Base-by-base conservation (phyloP, 2,888 invertebrate species). In the Sinotaia quadrata region DNA sequence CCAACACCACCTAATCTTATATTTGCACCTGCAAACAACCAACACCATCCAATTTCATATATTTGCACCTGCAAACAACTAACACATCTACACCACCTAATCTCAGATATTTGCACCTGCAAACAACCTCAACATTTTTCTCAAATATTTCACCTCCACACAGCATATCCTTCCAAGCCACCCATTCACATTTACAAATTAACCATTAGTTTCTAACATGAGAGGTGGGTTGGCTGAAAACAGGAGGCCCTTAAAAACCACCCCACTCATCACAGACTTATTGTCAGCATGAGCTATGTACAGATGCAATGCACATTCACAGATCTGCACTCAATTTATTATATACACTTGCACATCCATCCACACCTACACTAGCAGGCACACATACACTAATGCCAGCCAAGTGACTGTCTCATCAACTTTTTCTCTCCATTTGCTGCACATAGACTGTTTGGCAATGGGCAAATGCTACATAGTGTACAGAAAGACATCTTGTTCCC, bases 381-480 rank as follows among this genome's bases (percentile, higher is more conserved):
- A 21, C 24, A 21, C 21, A 51, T 12, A 21, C 21, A 51, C 2
- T 10, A 15, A 29, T 2, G 27, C 24, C 24, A 8, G 18, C 27
- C 31, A 29, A 7, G 24, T n/a, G 18, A 54, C 24, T 8, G 8
- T 10, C 27, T 29, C 8, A 5, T 24, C 2, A 54, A 7, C 2
- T 29, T 29, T 54, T 18, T 54, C 31, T 54, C 54, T 27, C 18
- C 27, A 24, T 29, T 18, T 54, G 27, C 54, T 29, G 27, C 60
- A 59, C 15, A 47, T 29, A 60, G 8, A 60, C 27, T 29, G 47
- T 60, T 60, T 60, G 60, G 60, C 60, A 60, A 24, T 60, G 60
- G 60, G 60, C 60, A 60, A 60, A 47, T 47, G 44, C 60, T 60
- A 60, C 47, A 31, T 27, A 12, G 18, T 21, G 47, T 47, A 7